Percentiles rank a stretch among this genome's conserved stretches.
These are phyloP conservation scores for Oncorhynchus keta DNA, from an alignment of 2,113 vertebrate species.

Conservation along the genomic window DNA sequence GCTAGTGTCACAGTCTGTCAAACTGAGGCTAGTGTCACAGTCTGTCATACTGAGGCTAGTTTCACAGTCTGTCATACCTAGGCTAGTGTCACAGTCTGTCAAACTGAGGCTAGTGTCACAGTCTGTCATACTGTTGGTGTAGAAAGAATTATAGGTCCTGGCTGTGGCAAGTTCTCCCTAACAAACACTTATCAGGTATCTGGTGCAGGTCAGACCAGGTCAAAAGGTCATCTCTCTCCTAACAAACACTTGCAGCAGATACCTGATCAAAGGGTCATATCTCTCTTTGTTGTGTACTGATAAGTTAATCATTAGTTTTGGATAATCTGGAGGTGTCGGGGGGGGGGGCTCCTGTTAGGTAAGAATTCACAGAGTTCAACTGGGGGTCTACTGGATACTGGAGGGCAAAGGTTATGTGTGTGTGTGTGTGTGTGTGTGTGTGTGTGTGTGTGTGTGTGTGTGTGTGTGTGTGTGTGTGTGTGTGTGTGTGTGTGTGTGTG, in stretches of 20 bases:
- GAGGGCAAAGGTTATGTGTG: neutral
- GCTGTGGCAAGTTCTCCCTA: neutral
- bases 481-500: too few relatives aligned
- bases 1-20: too few relatives aligned
- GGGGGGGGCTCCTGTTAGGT: constrained; percentile 28
- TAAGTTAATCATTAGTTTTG: constrained; percentile 61
- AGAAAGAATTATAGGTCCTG: too few relatives aligned
- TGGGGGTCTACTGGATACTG: neutral
- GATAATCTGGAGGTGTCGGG: constrained; percentile 49
- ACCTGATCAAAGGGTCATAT: constrained; percentile 25
- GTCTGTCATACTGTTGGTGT: too few relatives aligned
- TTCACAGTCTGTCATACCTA: too few relatives aligned
- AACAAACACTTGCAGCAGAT: constrained; percentile 55
- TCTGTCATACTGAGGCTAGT: too few relatives aligned
- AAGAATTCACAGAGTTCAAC: constrained; percentile 47
- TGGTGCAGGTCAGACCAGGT: constrained; percentile 49
- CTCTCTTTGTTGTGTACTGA: constrained; percentile 61
- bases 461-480: too few relatives aligned
- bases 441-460: too few relatives aligned
- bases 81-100: too few relatives aligned
- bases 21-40: too few relatives aligned
- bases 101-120: too few relatives aligned
- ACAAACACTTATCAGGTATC: constrained; percentile 56
- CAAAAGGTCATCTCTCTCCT: constrained; percentile 27
- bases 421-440: too few relatives aligned